Base-by-base conservation (phyloP, 2,797 vertebrate genomes). In the Lindbergichthys nudifrons region DNA sequence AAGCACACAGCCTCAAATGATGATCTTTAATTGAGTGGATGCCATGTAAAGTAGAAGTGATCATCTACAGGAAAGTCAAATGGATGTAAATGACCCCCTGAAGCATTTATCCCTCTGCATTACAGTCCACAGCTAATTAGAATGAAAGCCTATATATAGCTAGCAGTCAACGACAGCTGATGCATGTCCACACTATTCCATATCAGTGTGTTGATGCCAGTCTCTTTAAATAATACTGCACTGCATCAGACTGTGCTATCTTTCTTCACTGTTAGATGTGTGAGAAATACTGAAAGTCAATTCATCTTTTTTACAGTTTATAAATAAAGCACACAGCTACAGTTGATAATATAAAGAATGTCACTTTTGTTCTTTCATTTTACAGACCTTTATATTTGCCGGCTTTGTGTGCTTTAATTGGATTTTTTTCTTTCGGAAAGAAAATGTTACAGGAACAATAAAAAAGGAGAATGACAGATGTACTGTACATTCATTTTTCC, bases 101-200 rank as follows among this genome's bases (percentile, higher is more conserved):
- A 68, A 63, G 70, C 57, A 53, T 80, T 77, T 61, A 68, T 46
- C 43, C 65, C 30, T 73, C 80, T 39, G 70, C 65, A 61, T 67
- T 51, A 75, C 70, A 26, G 48, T 66, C 73, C 65, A 50, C 15
- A 15, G 50, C 71, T 80, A 81, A 89, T 88, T 80, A 83, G 32
- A 57, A 56, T 63, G 65, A 84, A 88, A 88, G 84, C 72, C 50
- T 56, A 19, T 54, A 32, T 7, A n/a, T n/a, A 42, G 63, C 63
- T 65, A 1, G 10, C 60, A 56, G 59, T 58, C 50, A 42, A 45
- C 51, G 42, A 7, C 2, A 16, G 15, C 57, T 18, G 16, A 48
- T 21, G 16, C 60, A 51, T 21, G 58, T 47, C 30, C 51, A 36
- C 21, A 3, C 47, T 32, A 26, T 16, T 65, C 21, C 61, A 67